Base-by-base conservation (phyloP, 1,140 invertebrate species). In the Drosophila insularis region DNA sequence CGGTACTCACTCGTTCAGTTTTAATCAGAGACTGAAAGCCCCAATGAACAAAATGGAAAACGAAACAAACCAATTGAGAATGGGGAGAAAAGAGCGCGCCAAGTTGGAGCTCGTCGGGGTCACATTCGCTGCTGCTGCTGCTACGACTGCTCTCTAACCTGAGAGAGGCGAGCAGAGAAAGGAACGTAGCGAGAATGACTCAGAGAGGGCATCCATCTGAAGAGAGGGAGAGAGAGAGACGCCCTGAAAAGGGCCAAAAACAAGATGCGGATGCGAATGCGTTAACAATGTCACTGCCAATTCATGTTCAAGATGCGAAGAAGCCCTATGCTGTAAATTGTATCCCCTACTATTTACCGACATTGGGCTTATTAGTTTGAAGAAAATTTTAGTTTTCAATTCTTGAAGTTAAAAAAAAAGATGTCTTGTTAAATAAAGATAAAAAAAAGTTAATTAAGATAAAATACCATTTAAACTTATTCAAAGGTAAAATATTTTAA, bases 241-340 rank as follows among this genome's bases (percentile, higher is more conserved):
- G 31, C 58, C 32, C 21, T 21, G 53, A 19, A 21, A 23, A 58
- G 65, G 40, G 70, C 60, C 65, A 60, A 39, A 35, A 63, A 39
- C 60, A 63, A 75, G 72, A 75, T 75, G 72, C 73, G 72, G 53
- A 72, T 70, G 71, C 40, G 37, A 27, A 23, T 31, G 23, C 71
- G 39, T 31, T 58, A 67, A 56, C 82, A 87, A 76, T 86, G 82
- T 87, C 82, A 86, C 63, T 87, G 82, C 68, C 82, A 87, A 82
- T 81, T 86, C 70, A 58, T 76, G 64, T 69, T 75, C 67, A 55
- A 55, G 66, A 71, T 66, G 72, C 40, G 64, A 64, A 63, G 78
- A 86, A 85, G 81, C 81, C 81, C 81, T 86, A 84, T 37, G 63
- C 56, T 31, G 55, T 58, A 70, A 17, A 63, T 60, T 37, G 63